These are phyloP conservation scores for Pipistrellus pipistrellus DNA, from an alignment of 2,797 vertebrate genomes.

Conservation along the genomic window DNA sequence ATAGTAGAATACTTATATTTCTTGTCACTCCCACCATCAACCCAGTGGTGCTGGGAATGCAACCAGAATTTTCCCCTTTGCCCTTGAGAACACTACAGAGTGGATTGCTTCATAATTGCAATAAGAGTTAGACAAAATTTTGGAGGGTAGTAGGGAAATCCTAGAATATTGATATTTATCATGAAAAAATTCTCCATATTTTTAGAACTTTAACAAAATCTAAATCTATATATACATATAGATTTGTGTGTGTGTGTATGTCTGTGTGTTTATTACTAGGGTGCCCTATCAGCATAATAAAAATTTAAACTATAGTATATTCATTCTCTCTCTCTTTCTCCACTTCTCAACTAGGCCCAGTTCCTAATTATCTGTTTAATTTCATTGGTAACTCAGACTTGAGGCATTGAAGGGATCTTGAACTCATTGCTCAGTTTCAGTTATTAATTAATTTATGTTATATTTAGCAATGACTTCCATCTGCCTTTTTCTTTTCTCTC, in stretches of 20 bases:
- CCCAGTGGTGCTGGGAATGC: neutral
- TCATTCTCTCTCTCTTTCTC: neutral
- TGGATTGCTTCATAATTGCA: neutral
- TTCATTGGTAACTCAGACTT: neutral
- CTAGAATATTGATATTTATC: neutral
- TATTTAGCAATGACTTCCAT: neutral
- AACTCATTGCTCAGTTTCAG: neutral
- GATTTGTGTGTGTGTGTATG: too few species aligned
- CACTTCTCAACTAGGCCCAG: neutral
- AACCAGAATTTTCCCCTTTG: neutral
- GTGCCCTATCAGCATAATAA: neutral
- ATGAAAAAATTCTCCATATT: neutral
- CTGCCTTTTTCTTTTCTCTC: neutral
- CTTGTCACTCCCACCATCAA: neutral
- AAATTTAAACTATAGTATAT: neutral
- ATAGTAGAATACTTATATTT: neutral
- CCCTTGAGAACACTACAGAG: neutral
- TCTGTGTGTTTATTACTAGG: neutral
- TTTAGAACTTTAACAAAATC: slow-evolving; percentile 4
- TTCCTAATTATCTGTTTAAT: neutral
- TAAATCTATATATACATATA: neutral
- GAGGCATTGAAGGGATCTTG: neutral
- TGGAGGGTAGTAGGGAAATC: neutral
- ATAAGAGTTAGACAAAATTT: neutral
- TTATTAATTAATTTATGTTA: neutral